Evolutionary conservation across 2,888 invertebrate genomes (phyloP), one percentile per base, ranked within the genome.

Genomic region (Aporophyla nigra): DNA sequence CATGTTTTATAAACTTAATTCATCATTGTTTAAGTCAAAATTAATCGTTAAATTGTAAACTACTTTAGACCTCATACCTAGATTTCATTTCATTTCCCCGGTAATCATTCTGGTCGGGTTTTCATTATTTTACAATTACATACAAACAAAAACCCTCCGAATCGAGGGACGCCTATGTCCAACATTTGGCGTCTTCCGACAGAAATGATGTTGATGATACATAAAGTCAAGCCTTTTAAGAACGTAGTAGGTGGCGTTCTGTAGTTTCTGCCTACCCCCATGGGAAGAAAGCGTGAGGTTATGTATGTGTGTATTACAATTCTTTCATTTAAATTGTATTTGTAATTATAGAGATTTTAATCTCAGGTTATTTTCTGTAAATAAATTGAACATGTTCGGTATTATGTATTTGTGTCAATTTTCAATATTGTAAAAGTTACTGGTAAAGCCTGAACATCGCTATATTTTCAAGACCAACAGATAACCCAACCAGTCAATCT

Each of bases 381-480:
- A 33, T n/a, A 27, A n/a, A 43, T 61, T 0, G 0, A 75, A 61
- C 16, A 43, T 49, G 16, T 70, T 69, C n/a, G 49, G 19, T 14
- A 33, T 16, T 7, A n/a, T 10, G 19, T 24, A 49, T 21, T 71
- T 40, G 5, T 40, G 40, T 71, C 24, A 21, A 16, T 33, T 40
- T 71, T 40, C 10, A 21, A 21, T 40, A 4, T 40, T 53, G 21
- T 72, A 40, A 4, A 71, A 71, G 5, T 14, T 19, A 49, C 9
- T 19, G 40, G 1, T 24, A 19, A 70, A 49, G 24, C 16, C 10
- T 70, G 27, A 49, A 68, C 33, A 19, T 24, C 0, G 19, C 4
- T 71, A 49, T 2, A 70, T 27, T 33, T 69, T n/a, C 10, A 69
- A 70, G n/a, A 69, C 4, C 10, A 19, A 63, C n/a, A n/a, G n/a